Base-by-base conservation (phyloP, 1,140 invertebrate genomes). In the Lordiphosa mommai region DNA sequence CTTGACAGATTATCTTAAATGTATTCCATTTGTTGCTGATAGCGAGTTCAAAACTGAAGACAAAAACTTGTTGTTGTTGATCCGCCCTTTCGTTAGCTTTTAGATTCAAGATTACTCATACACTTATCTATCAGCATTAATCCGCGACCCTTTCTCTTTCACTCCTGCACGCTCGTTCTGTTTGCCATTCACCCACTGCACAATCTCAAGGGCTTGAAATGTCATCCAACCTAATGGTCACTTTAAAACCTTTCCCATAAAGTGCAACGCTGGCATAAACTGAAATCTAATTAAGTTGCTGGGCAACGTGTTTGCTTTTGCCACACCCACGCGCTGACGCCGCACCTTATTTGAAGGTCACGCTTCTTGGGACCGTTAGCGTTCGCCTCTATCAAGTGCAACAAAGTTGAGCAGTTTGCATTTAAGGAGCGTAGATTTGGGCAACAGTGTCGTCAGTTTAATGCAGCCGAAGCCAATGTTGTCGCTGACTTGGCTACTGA, bases 371-470 rank as follows among this genome's bases (percentile, higher is more conserved):
- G 23, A 27, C 23, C 23, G 4, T 27, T 27, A n/a, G 8, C 27
- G 17, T 37, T 43, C 36, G 41, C 27, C 44, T 37, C 61, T 16
- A 68, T 64, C 49, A 55, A 70, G 27, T 76, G 76, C 76, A 82
- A 80, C 77, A 76, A 50, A 60, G 76, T 84, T 53, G 66, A 40
- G 47, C 57, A 71, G 76, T 65, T 82, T 76, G 77, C 76, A 57
- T 71, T 80, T 71, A 71, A 74, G 71, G 57, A 71, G 70, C 60
- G 57, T 57, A 74, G 74, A 80, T 74, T 80, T 82, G 49, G 66
- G 76, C 76, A 84, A 84, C 76, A 80, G 57, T 80, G 76, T 80
- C 77, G 50, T 47, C 76, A 67, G 43, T 67, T 82, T 80, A 80
- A 76, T 80, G 66, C 46, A 23, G 23, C 29, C 40, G 20, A 13